These are phyloP conservation scores for Athrips mouffetella DNA, from an alignment of 2,888 invertebrate genomes.

Conservation along the genomic window DNA sequence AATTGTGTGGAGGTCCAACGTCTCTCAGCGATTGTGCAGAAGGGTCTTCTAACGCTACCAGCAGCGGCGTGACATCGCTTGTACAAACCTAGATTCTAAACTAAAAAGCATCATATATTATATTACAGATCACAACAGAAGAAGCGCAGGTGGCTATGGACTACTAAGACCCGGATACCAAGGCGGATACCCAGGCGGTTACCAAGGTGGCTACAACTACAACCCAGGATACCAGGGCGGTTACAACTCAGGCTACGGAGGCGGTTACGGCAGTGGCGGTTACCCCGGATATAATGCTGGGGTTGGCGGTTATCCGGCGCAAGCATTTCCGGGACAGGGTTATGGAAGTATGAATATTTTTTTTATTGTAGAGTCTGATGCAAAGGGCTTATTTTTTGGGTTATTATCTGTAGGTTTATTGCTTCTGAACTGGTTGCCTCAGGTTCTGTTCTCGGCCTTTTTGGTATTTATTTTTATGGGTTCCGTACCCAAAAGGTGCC, in stretches of 20 bases:
- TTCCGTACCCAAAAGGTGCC: no score
- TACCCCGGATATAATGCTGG: neutral
- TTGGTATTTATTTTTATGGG: no score
- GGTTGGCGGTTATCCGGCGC: neutral
- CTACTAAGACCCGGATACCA: conserved; percentile 46
- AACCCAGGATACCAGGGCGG: conserved; percentile 23
- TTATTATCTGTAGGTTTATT: no score
- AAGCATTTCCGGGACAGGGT: neutral
- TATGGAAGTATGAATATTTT: conserved; percentile 5
- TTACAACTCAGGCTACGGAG: conserved; percentile 12
- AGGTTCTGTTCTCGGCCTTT: no score
- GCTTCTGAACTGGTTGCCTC: no score
- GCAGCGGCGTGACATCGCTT: no score
- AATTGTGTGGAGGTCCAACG: no score
- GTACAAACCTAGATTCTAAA: no score
- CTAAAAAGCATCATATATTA: neutral
- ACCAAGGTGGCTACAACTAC: conserved; percentile 22
- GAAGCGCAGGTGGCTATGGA: conserved; percentile 57
- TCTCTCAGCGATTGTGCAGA: no score
- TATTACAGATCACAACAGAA: conserved; percentile 35
- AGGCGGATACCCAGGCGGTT: conserved; percentile 31
- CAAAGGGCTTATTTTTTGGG: no score
- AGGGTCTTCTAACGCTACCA: no score
- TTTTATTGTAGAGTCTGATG: neutral
- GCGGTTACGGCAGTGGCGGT: neutral